Evolutionary conservation across 2,113 vertebrate species (phyloP), one percentile per base, ranked within the genome.

Genomic region (Ovis canadensis): DNA sequence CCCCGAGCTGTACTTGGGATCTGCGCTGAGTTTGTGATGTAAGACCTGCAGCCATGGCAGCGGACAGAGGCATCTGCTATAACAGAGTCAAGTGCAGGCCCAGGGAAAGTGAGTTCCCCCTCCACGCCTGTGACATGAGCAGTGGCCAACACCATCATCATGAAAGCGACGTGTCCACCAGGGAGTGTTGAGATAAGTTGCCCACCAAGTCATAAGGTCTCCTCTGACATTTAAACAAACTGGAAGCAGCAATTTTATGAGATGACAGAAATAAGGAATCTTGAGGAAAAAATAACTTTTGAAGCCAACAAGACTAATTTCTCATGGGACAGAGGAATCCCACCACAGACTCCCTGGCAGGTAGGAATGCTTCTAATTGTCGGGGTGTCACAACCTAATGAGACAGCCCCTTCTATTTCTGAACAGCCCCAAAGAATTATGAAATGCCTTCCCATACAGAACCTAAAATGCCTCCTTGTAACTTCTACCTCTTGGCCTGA

Each of bases 321-420:
- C n/a, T 88, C 84, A 48, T 57, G 54, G 80, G 87, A 80, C 0
- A 50, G 36, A 80, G 80, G 88, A 88, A 88, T 84, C 85, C 74
- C 62, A 67, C 88, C 71, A 93, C 90, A 94, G 90, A 87, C 57
- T 36, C 80, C 52, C 71, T 84, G 89, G n/a, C n/a, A 91, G 92
- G 54, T 59, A 43, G 33, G 45, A 90, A 85, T 27, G n/a, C n/a
- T 84, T 80, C 84, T 88, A 92, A 97, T 8, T 90, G 57, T 13
- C 59, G 57, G 60, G 52, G 40, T 88, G 90, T 59, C 88, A 67
- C 77, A 33, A n/a, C 19, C 57, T 92, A 71, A 54, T 8, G 21
- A 96, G 90, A 95, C 59, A 94, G 74, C 82, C 90, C 23, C 14
- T 67, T 71, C 93, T 96, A 89, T 50, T 90, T 95, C 59, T 80